Evolutionary conservation across 64 coral and sea anemone species (phyloP), one percentile per base, ranked within the genome.

Genomic region (Exaiptasia diaphana): DNA sequence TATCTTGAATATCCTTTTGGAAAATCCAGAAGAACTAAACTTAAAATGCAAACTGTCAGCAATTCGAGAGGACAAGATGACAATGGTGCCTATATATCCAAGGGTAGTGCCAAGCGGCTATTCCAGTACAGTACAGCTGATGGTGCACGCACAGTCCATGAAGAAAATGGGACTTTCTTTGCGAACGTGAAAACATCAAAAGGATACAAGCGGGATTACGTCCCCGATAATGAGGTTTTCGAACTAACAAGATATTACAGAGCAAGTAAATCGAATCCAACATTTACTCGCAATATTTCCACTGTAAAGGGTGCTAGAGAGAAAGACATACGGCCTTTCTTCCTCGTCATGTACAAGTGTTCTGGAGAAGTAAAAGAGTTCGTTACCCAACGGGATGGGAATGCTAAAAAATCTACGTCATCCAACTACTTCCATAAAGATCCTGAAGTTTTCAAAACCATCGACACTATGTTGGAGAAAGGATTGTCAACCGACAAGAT

Each of bases 401-500:
- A 74, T 25, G 77, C 86, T 15, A 73, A 35, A 30, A 89, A 75
- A 41, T 54, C 77, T 17, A 74, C 76, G 17, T 37, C 50, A 11
- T 23, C 38, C 2, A 33, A 20, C 45, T 88, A 88, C 67, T 88
- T 72, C 52, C 36, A 64, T 22, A 88, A 88, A 49, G 86, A 80
- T 15, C 76, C 68, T n/a, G 53, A 50, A 48, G 62, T 88, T 80
- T 80, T 88, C 50, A 40, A 29, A 24, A 36, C 75, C 29, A 56
- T 81, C 58, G 86, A 74, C 28, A 88, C 71, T 21, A 0, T 88
- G 77, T 59, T 88, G 41, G 64, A 62, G 24, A 38, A 80, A 70
- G 86, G 86, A 42, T 27, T 81, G 65, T 61, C 76, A 62, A 88
- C 86, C n/a, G 76, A 88, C 37, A 79, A 88, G 50, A 56, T 73